A percentile compares a stretch with the other conserved stretches of the same genome.
These are phyloP conservation scores for Antennarius striatus DNA, from an alignment of 2,113 vertebrate species.

Conservation along the genomic window DNA sequence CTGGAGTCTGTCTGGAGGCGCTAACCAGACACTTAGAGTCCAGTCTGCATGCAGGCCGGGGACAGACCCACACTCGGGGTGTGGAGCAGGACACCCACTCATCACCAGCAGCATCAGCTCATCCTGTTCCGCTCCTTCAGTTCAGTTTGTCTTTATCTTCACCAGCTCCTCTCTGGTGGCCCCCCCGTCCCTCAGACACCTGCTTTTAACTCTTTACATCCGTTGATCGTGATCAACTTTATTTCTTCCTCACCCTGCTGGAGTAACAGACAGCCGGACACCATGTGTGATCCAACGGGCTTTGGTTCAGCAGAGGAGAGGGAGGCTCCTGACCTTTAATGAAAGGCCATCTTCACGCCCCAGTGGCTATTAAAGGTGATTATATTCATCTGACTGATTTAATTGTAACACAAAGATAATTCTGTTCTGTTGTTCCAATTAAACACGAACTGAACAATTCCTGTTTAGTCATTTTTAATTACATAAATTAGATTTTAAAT, in stretches of 20 bases:
- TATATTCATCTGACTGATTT: conserved; percentile 56
- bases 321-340: conserved; percentile 50
- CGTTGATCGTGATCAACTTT: conserved; percentile 30
- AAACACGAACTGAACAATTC: neutral
- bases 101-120: neutral
- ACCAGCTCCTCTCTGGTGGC: neutral
- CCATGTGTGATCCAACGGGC: conserved; percentile 38
- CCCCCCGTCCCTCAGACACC: neutral
- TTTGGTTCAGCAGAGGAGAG: conserved; percentile 25
- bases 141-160: conserved; percentile 35
- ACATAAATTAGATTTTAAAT: too few species aligned
- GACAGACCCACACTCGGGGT: conserved; percentile 19
- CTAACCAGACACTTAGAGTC: too few species aligned
- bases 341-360: conserved; percentile 52
- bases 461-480: too few species aligned
- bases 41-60: neutral
- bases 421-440: neutral
- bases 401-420: conserved; percentile 36
- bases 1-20: conserved; percentile 45
- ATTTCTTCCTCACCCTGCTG: conserved; percentile 64
- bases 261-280: conserved; percentile 53
- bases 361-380: conserved; percentile 53
- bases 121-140: conserved; percentile 19
- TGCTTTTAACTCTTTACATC: conserved; percentile 52
- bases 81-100: conserved; percentile 30